Conservation (phyloP, 2,797 vertebrate genomes). For the Glossophaga mutica region DNA sequence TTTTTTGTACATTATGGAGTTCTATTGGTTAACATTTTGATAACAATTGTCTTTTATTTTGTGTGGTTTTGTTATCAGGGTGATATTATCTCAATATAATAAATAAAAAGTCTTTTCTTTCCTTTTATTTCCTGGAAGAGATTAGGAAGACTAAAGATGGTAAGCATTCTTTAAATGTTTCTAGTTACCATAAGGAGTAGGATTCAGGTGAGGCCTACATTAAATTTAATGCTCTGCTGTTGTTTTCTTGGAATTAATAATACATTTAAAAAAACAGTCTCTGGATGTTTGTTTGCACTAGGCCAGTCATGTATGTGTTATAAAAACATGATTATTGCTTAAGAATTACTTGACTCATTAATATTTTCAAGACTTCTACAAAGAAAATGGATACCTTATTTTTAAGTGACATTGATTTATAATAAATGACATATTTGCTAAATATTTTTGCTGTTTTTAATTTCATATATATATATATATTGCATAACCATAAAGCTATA, state of each 20-base stretch:
- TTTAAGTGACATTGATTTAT: not conserved
- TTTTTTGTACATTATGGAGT: not conserved
- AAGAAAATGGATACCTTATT: not conserved
- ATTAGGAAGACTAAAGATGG: not conserved
- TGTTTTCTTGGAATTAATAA: not conserved
- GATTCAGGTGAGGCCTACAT: not conserved
- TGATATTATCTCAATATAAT: too few relatives aligned
- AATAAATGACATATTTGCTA: not conserved
- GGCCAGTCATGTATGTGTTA: not conserved
- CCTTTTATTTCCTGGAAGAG: too few relatives aligned
- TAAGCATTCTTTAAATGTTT: not conserved
- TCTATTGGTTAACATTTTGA: not conserved
- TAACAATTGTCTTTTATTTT: not conserved
- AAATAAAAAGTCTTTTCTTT: too few relatives aligned
- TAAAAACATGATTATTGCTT: not conserved
- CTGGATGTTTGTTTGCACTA: not conserved
- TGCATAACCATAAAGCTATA: not conserved
- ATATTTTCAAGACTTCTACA: not conserved
- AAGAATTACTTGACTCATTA: not conserved
- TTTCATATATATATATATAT: not conserved
- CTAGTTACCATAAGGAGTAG: accelerated
- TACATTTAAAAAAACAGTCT: not conserved
- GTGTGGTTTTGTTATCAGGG: too few relatives aligned
- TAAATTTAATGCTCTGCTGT: not conserved
- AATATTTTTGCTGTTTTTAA: not conserved